Evolutionary conservation across 2,113 vertebrate genomes (phyloP).

Genomic region (Boleophthalmus pectinirostris): DNA sequence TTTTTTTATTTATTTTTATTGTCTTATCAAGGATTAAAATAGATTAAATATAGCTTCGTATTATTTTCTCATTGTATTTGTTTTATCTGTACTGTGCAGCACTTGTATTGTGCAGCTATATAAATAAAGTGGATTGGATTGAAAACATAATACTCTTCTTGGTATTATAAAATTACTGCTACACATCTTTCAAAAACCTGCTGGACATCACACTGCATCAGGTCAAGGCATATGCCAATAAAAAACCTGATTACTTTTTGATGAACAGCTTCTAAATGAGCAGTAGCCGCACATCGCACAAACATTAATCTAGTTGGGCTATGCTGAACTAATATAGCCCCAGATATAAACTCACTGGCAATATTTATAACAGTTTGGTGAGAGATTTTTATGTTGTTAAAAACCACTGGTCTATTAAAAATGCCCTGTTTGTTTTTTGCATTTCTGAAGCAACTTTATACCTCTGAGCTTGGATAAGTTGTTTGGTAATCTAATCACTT

Average conservation of each 20-base stretch:
- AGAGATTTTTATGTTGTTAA: conserved; percentile 40
- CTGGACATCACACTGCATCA: conserved; percentile 2
- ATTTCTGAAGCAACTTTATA: conserved; percentile 43
- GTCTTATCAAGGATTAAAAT: no score
- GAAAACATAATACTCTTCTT: neutral
- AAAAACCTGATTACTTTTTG: conserved; percentile 18
- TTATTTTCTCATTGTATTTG: no score
- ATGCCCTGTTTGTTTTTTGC: conserved; percentile 40
- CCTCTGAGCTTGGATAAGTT: conserved; percentile 48
- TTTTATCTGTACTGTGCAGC: no score
- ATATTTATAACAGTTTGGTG: conserved; percentile 42
- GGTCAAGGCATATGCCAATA: conserved; percentile 6
- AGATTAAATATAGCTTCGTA: no score
- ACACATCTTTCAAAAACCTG: conserved; percentile 18
- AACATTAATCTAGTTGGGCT: conserved; percentile 34
- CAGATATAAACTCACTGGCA: conserved; percentile 31
- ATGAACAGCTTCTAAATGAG: conserved; percentile 25
- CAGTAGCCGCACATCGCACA: conserved; percentile 14
- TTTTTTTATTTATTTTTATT: no score
- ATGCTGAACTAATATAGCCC: conserved; percentile 41
- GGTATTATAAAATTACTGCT: neutral
- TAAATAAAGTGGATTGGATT: no score
- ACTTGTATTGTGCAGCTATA: no score
- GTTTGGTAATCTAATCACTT: conserved; percentile 50
- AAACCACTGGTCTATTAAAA: no score